Percentiles rank a stretch among this genome's conserved stretches.
Conservation (phyloP, 2,797 vertebrate genomes). For the Eurystomus glaucurus region DNA sequence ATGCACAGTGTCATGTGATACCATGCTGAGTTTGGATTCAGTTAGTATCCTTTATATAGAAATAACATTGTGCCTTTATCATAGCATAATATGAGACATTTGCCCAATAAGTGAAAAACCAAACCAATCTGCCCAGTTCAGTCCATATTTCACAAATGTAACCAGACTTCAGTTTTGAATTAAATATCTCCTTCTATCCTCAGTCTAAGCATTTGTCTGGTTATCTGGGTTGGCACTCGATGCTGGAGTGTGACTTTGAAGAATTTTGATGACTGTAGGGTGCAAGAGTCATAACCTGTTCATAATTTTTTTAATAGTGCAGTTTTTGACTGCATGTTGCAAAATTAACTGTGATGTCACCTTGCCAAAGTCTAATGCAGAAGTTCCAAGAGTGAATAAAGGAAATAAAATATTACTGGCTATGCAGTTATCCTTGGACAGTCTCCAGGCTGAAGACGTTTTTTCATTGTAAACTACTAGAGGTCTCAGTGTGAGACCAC, state of each 20-base stretch:
- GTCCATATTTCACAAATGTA: not conserved
- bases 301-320: slow-evolving; percentile 27
- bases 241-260: not conserved
- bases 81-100: not conserved
- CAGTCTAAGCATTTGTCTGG: not conserved
- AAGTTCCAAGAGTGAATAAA: slow-evolving; percentile 75
- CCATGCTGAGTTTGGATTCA: not conserved
- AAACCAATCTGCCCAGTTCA: not conserved
- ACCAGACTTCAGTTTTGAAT: not conserved
- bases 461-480: slow-evolving; percentile 78
- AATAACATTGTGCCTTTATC: not conserved
- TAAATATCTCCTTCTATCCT: not conserved
- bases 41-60: not conserved
- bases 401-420: slow-evolving; percentile 79
- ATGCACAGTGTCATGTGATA: not conserved
- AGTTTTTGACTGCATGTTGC: slow-evolving; percentile 40
- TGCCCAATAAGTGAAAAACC: not conserved
- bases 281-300: slow-evolving; percentile 14
- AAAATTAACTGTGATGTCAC: slow-evolving; percentile 67
- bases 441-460: slow-evolving; percentile 77
- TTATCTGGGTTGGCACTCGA: not conserved
- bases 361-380: slow-evolving; percentile 66
- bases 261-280: not conserved
- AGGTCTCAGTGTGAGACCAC: slow-evolving; percentile 66
- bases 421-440: slow-evolving; percentile 80